A percentile compares a stretch with the other conserved stretches of the same genome.
Conservation (phyloP, 2,888 invertebrate genomes). For the Ennomos quercinarius region DNA sequence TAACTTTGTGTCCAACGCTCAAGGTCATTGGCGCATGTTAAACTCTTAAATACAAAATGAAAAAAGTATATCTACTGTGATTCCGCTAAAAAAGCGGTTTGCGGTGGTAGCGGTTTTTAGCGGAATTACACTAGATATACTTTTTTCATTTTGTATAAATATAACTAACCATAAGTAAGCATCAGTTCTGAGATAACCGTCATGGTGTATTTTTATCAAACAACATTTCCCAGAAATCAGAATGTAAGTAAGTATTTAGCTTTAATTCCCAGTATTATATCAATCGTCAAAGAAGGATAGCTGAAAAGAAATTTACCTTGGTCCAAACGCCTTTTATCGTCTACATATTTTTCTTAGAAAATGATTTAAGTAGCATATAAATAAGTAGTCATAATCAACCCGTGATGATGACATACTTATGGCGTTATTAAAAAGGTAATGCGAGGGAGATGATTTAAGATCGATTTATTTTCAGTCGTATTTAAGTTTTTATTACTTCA, state of each 20-base stretch:
- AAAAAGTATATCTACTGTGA: too few species aligned
- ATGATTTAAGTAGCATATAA: slow-evolving; percentile 72
- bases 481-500: slow-evolving; percentile 41
- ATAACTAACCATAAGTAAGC: too few species aligned
- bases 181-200: too few species aligned
- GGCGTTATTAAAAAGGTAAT: slow-evolving; percentile 63
- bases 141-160: too few species aligned
- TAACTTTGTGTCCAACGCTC: too few species aligned
- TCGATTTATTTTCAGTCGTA: slow-evolving; percentile 47
- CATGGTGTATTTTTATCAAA: too few species aligned
- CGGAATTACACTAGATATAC: too few species aligned
- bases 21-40: too few species aligned
- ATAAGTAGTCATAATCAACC: slow-evolving; percentile 63
- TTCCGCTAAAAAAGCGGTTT: too few species aligned
- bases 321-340: slow-evolving; percentile 19
- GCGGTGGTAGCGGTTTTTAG: too few species aligned
- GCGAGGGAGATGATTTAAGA: slow-evolving; percentile 53
- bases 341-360: slow-evolving; percentile 61
- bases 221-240: slow-evolving; percentile 4
- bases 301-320: slow-evolving; percentile 7
- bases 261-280: slow-evolving; percentile 7
- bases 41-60: too few species aligned
- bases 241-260: neutral
- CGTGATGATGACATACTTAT: slow-evolving; percentile 69
- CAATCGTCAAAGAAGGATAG: slow-evolving; percentile 1